phyloP scores from a whole-genome alignment of 2,797 vertebrate genomes.

The Muraenolepis orangiensis region DNA sequence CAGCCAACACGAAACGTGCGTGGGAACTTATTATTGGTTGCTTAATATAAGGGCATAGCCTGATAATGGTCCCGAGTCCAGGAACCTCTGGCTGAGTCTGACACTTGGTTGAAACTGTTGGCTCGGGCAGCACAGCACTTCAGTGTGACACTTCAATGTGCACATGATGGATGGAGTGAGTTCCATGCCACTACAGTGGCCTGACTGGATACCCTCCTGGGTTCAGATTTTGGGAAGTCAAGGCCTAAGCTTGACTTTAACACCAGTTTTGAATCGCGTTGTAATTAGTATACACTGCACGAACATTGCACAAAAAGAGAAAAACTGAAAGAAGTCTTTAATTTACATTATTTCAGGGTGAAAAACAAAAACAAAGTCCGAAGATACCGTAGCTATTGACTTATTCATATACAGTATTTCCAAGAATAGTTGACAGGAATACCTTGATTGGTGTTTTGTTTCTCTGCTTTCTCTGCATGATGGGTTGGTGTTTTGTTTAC shows the following conservation, averaged over 20 bases:
- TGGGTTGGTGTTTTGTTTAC: slow-evolving; percentile 4
- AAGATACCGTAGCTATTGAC: too few species aligned
- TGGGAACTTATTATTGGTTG: too few species aligned
- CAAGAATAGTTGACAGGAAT: not conserved
- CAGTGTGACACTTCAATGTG: slow-evolving; percentile 7
- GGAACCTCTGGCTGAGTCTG: slow-evolving; percentile 16
- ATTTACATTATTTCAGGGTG: not conserved
- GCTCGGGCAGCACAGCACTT: not conserved
- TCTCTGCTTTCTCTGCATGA: not conserved
- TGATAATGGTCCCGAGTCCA: not conserved
- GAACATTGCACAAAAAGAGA: too few species aligned
- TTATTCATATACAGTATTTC: not conserved
- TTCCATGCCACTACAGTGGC: not conserved
- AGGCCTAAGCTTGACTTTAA: not conserved
- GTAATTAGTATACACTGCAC: too few species aligned
- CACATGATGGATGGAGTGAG: slow-evolving; percentile 3
- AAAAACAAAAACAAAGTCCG: too few species aligned
- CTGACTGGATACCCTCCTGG: not conserved
- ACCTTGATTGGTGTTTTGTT: not conserved
- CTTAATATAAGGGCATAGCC: not conserved
- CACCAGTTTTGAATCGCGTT: not conserved
- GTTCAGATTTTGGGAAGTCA: not conserved
- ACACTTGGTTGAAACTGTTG: too few species aligned
- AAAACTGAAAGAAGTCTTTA: not conserved
- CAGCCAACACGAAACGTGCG: too few species aligned